Percentiles rank a stretch among this genome's conserved stretches.
Evolutionary conservation across 2,113 vertebrate species (phyloP).

Genomic region (Halcyon malimbica): DNA sequence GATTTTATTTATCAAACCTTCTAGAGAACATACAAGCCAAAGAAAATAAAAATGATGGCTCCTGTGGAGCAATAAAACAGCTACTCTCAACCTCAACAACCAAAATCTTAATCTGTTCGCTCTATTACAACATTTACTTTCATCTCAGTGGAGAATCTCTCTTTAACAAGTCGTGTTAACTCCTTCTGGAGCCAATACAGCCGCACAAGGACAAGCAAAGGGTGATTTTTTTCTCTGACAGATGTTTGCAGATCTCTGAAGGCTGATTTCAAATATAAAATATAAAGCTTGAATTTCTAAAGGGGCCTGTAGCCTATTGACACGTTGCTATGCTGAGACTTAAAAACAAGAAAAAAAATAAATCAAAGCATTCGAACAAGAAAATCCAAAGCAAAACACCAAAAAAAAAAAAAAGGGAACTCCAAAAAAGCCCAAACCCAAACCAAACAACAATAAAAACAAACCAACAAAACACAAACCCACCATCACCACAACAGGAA

Average conservation of each 20-base stretch:
- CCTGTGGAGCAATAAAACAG: not conserved
- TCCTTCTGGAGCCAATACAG: not conserved
- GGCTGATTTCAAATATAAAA: not conserved
- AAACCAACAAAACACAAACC: not conserved
- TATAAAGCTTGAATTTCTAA: not conserved
- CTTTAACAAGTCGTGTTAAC: not conserved
- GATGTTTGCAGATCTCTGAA: not conserved
- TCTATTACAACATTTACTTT: not conserved
- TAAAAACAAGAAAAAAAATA: not conserved
- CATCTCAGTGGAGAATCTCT: not conserved
- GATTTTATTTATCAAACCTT: not conserved
- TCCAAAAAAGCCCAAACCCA: not conserved
- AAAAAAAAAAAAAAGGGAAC: not conserved
- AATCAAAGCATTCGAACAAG: not conserved
- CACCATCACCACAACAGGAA: not conserved
- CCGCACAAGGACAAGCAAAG: not conserved
- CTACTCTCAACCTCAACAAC: not conserved
- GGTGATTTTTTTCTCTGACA: not conserved
- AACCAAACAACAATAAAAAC: too few relatives aligned
- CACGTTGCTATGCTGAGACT: not conserved
- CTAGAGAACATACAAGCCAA: not conserved
- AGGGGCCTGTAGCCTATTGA: not conserved
- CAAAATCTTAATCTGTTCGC: not conserved
- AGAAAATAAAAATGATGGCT: not conserved
- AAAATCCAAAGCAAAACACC: not conserved